Conservation (phyloP, 2,888 invertebrate species). For the Chymomyza fuscimana region DNA sequence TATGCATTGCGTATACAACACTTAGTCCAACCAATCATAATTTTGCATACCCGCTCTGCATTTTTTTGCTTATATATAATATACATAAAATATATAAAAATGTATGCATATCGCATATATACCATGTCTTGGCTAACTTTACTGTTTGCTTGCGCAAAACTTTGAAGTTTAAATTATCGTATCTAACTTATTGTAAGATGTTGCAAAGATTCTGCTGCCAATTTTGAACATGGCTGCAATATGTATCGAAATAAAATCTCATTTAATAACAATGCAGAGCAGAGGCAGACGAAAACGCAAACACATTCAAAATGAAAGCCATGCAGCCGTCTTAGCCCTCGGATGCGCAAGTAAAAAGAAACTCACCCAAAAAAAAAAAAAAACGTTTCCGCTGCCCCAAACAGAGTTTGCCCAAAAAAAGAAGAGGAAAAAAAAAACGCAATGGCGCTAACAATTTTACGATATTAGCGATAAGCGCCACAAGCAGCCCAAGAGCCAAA, state of each 20-base stretch:
- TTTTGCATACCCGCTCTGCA: background rate
- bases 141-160: background rate
- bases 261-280: constrained; percentile 6
- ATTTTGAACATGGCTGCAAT: background rate
- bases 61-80: background rate
- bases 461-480: constrained; percentile 54
- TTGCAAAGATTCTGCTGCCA: background rate
- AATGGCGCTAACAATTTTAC: constrained; percentile 45
- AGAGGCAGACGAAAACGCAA: constrained; percentile 14
- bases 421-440: background rate
- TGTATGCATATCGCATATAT: background rate
- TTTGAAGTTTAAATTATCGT: background rate
- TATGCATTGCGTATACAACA: no score
- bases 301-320: constrained; percentile 21
- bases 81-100: background rate
- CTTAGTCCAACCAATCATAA: background rate
- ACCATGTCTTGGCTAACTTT: background rate
- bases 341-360: background rate
- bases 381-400: background rate
- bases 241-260: constrained; percentile 7
- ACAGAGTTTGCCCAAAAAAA: background rate
- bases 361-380: background rate
- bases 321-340: background rate
- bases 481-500: constrained; percentile 37
- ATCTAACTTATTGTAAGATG: background rate